These are phyloP conservation scores for Palythoa caribaeorum DNA, from an alignment of 92 coral and sea anemone species.

Conservation along the genomic window DNA sequence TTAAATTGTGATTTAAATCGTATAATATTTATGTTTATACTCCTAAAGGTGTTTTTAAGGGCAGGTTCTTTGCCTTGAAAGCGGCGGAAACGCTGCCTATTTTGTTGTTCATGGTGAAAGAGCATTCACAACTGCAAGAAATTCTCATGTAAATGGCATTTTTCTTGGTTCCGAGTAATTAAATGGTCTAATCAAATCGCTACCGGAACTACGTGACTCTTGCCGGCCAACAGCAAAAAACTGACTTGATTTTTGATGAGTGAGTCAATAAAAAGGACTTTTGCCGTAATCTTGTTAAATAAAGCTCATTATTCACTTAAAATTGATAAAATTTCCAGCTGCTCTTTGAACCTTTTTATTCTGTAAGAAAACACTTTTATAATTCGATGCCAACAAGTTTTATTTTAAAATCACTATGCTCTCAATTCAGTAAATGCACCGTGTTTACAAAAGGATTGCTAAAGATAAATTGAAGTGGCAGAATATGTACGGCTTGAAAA, in stretches of 20 bases:
- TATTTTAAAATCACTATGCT: not conserved
- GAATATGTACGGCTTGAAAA: not conserved
- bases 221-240: not conserved
- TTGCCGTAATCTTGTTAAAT: slow-evolving; percentile 20
- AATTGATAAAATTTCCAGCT: slow-evolving; percentile 5
- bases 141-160: slow-evolving; percentile 16
- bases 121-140: slow-evolving; percentile 20
- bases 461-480: not conserved
- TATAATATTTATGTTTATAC: not conserved
- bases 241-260: slow-evolving; percentile 23
- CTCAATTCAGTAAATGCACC: not conserved
- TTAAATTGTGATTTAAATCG: not conserved
- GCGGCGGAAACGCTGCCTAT: slow-evolving; percentile 36
- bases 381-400: slow-evolving; percentile 1
- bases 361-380: not conserved
- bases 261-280: slow-evolving; percentile 19
- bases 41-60: slow-evolving; percentile 23
- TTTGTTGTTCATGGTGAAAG: slow-evolving; percentile 16
- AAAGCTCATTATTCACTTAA: slow-evolving; percentile 39
- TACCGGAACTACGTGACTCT: slow-evolving; percentile 33
- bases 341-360: not conserved
- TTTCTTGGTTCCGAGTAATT: slow-evolving; percentile 17
- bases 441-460: not conserved
- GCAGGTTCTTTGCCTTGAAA: slow-evolving; percentile 35
- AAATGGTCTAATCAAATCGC: slow-evolving; percentile 17